Evolutionary conservation across 37 sponge, comb jelly and placozoan genomes (phyloP).

Genomic region (Bolinopsis microptera): DNA sequence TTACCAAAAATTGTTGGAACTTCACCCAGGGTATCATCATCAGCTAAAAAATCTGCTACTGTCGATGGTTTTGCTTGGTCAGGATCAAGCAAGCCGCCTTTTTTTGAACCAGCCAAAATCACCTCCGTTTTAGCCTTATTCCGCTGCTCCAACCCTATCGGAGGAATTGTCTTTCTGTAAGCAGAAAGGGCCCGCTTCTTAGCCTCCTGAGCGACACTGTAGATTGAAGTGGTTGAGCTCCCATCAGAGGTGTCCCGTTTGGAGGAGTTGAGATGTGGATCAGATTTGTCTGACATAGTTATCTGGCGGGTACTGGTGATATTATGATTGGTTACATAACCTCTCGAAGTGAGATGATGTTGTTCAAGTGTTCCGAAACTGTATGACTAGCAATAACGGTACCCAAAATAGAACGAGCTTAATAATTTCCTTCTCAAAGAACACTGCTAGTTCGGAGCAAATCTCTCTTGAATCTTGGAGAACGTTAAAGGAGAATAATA

Average conservation of each 20-base stretch:
- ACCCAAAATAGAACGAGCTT: no score
- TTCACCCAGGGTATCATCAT: no score
- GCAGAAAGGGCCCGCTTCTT: conserved; percentile 39
- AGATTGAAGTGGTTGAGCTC: background rate
- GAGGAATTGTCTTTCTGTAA: conserved; percentile 12
- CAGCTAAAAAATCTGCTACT: background rate
- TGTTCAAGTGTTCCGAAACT: no score
- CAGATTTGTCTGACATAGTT: background rate
- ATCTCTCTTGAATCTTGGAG: no score
- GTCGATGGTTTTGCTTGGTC: background rate
- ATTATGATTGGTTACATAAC: no score
- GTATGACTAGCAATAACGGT: no score
- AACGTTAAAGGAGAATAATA: no score
- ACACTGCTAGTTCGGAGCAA: no score
- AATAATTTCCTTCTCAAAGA: no score
- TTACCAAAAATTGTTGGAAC: no score
- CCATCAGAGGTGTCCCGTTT: background rate
- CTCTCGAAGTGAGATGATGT: no score
- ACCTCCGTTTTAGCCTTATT: background rate
- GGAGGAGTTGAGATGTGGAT: background rate
- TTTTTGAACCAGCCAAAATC: background rate
- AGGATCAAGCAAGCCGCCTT: background rate
- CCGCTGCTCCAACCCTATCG: background rate
- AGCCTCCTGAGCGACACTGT: background rate
- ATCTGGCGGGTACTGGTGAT: no score